Evolutionary conservation across 2,797 vertebrate species (phyloP), one percentile per base, ranked within the genome.

Genomic region (Chelonia mydas): DNA sequence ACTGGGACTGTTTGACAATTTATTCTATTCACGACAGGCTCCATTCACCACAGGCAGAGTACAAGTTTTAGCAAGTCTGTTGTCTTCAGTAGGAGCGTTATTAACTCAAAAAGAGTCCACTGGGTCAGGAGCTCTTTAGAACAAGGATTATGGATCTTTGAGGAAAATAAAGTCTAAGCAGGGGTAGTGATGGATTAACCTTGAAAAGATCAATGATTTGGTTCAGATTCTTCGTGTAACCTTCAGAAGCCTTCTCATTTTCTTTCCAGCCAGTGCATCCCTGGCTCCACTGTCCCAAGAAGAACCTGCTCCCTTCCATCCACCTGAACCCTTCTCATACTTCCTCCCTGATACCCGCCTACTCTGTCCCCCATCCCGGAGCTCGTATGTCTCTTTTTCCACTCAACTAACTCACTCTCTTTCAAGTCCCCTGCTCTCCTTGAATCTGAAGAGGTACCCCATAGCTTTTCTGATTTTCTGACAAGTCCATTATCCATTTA

Each of bases 141-240:
- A 92, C 76, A 89, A 54, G 94, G 95, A 97, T 96, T 97, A 96
- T 86, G 84, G 87, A 89, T 83, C 45, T 83, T 90, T 1, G 5
- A 96, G 78, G 88, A 96, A 97, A 97, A 94, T 90, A 95, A 93
- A 96, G 88, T 92, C 90, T 84, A 96, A 96, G 94, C 85, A 97
- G 83, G 87, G 47, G 74, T 96, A 53, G 55, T 92, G 97, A 94
- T 88, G 91, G 95, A 80, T 83, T 93, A 83, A 83, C 86, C 90
- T 90, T 77, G 89, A 97, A 96, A 96, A 87, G 96, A 96, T 92
- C 95, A 93, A 97, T 97, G 95, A 95, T 94, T 97, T 94, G 89
- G 96, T 95, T 96, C 95, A 97, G 96, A 97, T 91, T 92, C 91
- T 92, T 79, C 86, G 82, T 97, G 97, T 97, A 97, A 96, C 93